A percentile compares a stretch with the other conserved stretches of the same genome.
Conservation (phyloP, 2,113 vertebrate genomes). For the Xyliphius kryptos region DNA sequence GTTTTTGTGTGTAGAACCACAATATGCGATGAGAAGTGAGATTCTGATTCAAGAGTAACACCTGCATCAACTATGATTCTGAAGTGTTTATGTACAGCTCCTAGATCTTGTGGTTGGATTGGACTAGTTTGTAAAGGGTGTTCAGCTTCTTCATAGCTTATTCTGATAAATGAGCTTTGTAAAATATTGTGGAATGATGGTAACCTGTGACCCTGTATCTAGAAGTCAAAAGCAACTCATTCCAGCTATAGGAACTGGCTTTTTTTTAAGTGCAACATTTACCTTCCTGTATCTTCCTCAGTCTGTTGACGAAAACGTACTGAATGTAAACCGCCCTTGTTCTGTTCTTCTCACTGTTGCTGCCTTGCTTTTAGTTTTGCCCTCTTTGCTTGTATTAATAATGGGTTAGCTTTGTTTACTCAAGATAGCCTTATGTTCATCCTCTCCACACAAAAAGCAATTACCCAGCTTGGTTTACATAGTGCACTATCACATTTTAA, state of each 20-base stretch:
- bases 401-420: too few relatives aligned
- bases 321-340: background rate
- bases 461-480: too few relatives aligned
- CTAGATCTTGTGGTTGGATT: conserved; percentile 2
- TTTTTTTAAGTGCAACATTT: background rate
- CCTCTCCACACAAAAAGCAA: too few relatives aligned
- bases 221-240: background rate
- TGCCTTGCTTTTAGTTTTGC: too few relatives aligned
- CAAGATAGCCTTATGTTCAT: too few relatives aligned
- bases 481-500: too few relatives aligned
- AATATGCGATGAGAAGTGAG: background rate
- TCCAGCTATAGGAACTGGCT: background rate
- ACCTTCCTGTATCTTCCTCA: too few relatives aligned
- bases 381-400: too few relatives aligned
- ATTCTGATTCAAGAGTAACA: conserved; percentile 4
- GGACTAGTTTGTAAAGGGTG: background rate
- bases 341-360: background rate
- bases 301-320: too few relatives aligned
- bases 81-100: conserved; percentile 2
- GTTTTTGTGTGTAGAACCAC: too few relatives aligned
- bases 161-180: background rate
- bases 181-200: background rate
- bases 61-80: background rate
- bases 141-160: background rate
- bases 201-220: conserved; percentile 5